Evolutionary conservation across 2,113 vertebrate species (phyloP), one percentile per base, ranked within the genome.

Genomic region (Macquaria ambigua): DNA sequence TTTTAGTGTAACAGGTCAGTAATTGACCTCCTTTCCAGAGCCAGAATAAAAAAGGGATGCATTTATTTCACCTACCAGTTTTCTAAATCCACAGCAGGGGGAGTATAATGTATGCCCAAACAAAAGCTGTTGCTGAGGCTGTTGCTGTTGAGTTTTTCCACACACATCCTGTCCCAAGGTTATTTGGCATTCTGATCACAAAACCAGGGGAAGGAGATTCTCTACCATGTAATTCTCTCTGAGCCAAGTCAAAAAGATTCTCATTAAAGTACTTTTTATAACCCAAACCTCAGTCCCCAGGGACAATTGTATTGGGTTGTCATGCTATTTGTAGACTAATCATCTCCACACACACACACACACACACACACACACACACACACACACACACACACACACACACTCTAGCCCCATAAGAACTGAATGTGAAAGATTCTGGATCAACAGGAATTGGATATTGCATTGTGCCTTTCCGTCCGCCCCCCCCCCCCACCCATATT

Each of bases 241-340:
- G 64, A 87, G 68, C 71, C 82, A 81, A 87, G 77, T 86, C 88
- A 85, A 77, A 91, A 83, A 69, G 78, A 82, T 77, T 75, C 71
- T 88, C 83, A 93, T 89, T 87, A 84, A 84, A 89, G 79, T 78
- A 55, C 83, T 76, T 88, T 80, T 79, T 83, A 84, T 78, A 74
- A 74, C 81, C 81, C 74, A 83, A 87, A 82, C 79, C 50, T 61
- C 71, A 74, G 75, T 79, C 86, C 81, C 74, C 46, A 37, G 72
- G 86, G 84, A 89, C 77, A 77, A 72, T 66, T 73, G 76, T 68
- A 74, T 61, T 74, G 81, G 84, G 25, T 71, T 85, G 85, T 82
- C 74, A 90, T 81, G 71, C 85, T 82, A 81, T 92, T 87, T 90
- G 87, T 64, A 72, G 77, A 83, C 85, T 86, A 89, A 88, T 92